phyloP scores from a whole-genome alignment of 1,140 invertebrate species.

The Trachymyrmex cornetzi region DNA sequence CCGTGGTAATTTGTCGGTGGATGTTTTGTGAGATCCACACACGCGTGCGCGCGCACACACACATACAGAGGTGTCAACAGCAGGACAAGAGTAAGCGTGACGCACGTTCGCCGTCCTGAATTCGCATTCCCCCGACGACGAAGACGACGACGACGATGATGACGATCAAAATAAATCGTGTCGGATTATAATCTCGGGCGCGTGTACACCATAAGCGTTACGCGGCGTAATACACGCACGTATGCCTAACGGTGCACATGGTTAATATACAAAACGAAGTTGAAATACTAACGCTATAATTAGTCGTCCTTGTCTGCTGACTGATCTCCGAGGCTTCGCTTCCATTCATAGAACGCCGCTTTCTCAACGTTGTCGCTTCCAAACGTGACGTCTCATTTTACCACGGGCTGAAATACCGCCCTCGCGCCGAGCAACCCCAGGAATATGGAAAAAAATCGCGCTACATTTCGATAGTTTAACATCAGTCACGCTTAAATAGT shows the following conservation, averaged over 20 bases:
- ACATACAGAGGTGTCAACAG: not conserved
- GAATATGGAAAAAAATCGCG: not conserved
- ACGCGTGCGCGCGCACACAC: too few species aligned
- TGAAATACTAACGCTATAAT: slow-evolving; percentile 81
- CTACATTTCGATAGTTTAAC: not conserved
- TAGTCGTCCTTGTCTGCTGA: slow-evolving; percentile 84
- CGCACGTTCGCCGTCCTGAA: slow-evolving; percentile 69
- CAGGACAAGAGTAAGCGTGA: slow-evolving; percentile 34
- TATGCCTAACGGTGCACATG: slow-evolving; percentile 54
- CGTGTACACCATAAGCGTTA: slow-evolving; percentile 24
- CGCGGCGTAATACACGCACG: slow-evolving; percentile 49
- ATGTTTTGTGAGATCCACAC: not conserved
- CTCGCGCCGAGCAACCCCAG: not conserved
- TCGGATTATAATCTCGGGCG: slow-evolving; percentile 61
- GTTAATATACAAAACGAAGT: slow-evolving; percentile 73
- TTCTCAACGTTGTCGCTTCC: slow-evolving; percentile 5
- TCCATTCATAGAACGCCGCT: slow-evolving; percentile 83
- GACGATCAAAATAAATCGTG: slow-evolving; percentile 62
- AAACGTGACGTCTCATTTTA: slow-evolving; percentile 43
- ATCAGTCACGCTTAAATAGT: not conserved
- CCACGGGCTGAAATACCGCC: slow-evolving; percentile 14
- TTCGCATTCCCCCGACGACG: slow-evolving; percentile 66
- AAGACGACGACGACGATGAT: slow-evolving; percentile 27
- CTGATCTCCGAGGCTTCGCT: slow-evolving; percentile 78
- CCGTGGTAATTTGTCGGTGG: slow-evolving; percentile 27